These are phyloP conservation scores for Hippasteria phrygiana DNA, from an alignment of 53 echinoderm and acorn worm species.

Conservation along the genomic window DNA sequence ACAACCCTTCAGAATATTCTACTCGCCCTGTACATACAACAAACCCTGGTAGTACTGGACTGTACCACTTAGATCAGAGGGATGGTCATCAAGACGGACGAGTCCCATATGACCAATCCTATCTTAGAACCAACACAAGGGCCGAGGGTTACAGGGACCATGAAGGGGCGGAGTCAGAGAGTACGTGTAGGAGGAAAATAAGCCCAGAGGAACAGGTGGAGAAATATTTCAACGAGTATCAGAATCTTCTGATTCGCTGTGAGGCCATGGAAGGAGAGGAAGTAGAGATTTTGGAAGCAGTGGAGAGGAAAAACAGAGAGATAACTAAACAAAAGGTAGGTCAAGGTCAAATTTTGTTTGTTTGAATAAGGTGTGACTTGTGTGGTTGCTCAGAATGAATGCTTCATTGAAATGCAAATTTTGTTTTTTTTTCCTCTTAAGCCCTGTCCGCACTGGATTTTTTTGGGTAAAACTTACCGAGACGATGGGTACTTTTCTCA, in stretches of 20 bases:
- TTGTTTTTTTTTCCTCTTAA: too few species aligned
- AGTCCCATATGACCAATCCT: background rate
- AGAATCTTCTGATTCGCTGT: conserved; percentile 83
- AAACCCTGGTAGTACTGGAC: background rate
- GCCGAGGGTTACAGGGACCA: conserved; percentile 10
- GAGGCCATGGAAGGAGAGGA: conserved; percentile 90
- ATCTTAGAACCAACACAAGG: background rate
- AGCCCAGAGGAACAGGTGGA: conserved; percentile 70
- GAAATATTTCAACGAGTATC: conserved; percentile 71
- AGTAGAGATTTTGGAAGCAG: conserved; percentile 65
- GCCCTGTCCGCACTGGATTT: too few species aligned
- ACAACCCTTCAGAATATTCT: conserved; percentile 47
- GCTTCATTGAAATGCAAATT: too few species aligned
- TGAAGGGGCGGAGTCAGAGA: conserved; percentile 16
- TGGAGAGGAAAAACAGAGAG: conserved; percentile 76
- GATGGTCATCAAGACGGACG: background rate
- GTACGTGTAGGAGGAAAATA: conserved; percentile 47
- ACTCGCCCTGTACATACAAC: background rate
- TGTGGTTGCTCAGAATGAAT: too few species aligned
- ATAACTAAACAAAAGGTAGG: conserved; percentile 81
- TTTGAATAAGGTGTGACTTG: too few species aligned
- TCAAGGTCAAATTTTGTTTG: background rate
- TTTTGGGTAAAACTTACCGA: too few species aligned
- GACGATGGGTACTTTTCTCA: too few species aligned
- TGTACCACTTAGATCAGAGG: conserved; percentile 31